These are phyloP conservation scores for Diabrotica balteata DNA, from an alignment of 2,888 invertebrate genomes.

Conservation along the genomic window DNA sequence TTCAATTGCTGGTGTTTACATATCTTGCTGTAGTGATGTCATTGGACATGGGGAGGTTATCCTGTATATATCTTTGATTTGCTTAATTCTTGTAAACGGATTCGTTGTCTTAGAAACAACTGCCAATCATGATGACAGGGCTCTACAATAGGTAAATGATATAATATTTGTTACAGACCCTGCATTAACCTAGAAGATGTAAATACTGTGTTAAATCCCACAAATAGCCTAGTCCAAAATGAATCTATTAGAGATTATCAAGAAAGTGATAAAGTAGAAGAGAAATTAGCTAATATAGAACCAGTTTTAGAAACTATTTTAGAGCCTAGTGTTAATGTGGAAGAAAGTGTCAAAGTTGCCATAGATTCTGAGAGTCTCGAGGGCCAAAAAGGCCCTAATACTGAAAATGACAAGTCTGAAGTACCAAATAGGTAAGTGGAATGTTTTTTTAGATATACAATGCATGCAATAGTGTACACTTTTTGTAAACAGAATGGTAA, in stretches of 20 bases:
- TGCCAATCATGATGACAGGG: no score
- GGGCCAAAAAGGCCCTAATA: slow-evolving; percentile 4
- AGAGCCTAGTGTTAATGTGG: slow-evolving; percentile 43
- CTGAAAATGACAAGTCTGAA: slow-evolving; percentile 28
- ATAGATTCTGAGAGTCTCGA: slow-evolving; percentile 33
- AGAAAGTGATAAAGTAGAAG: slow-evolving; percentile 4
- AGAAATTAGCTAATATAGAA: slow-evolving; percentile 9
- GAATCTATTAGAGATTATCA: slow-evolving; percentile 13
- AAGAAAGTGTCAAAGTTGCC: slow-evolving; percentile 36
- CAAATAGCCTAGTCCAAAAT: slow-evolving; percentile 21
- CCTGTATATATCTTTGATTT: no score
- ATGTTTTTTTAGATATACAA: background rate
- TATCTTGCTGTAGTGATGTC: no score
- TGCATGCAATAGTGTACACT: no score
- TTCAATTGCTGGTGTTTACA: no score
- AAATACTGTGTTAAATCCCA: slow-evolving; percentile 8
- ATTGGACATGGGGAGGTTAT: no score
- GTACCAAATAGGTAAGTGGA: slow-evolving; percentile 42
- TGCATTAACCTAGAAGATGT: slow-evolving; percentile 24
- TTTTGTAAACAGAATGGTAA: no score
- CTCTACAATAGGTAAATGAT: background rate
- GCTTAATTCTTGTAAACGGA: no score
- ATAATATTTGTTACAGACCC: slow-evolving; percentile 12
- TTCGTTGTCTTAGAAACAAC: no score
- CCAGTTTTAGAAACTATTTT: slow-evolving; percentile 24